Conservation (phyloP, 2,888 invertebrate species). For the Pyralis farinalis region DNA sequence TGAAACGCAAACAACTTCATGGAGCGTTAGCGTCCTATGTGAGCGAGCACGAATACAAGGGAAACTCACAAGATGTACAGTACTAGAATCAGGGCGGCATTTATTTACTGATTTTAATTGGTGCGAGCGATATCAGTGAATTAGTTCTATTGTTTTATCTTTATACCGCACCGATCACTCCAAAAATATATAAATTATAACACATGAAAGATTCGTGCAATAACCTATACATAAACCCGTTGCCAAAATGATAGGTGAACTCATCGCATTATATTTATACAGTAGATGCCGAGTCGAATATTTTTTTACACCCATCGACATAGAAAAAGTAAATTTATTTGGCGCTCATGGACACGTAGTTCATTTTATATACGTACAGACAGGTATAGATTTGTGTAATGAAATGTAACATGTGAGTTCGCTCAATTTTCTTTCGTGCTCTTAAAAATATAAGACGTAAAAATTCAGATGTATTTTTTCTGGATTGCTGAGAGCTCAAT, state of each 20-base stretch:
- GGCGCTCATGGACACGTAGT: constrained; percentile 21
- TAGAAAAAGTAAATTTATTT: constrained; percentile 41
- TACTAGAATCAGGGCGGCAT: no score
- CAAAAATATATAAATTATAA: no score
- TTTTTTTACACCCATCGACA: constrained; percentile 30
- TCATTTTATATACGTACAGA: constrained; percentile 5
- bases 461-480: constrained; percentile 1
- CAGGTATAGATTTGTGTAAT: constrained; percentile 22
- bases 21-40: no score
- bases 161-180: no score
- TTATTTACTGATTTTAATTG: no score
- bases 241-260: constrained; percentile 18
- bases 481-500: background rate
- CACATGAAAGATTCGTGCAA: background rate
- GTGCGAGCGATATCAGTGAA: no score
- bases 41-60: no score
- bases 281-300: constrained; percentile 27
- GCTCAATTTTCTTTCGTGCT: constrained; percentile 16
- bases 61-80: no score
- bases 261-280: constrained; percentile 27
- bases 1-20: no score
- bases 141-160: no score
- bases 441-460: constrained; percentile 11
- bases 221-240: constrained; percentile 11
- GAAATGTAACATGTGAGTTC: constrained; percentile 26